A percentile compares a stretch with the other conserved stretches of the same genome.
phyloP scores from a whole-genome alignment of 2,888 invertebrate genomes.

The Eubasilissa splendida region DNA sequence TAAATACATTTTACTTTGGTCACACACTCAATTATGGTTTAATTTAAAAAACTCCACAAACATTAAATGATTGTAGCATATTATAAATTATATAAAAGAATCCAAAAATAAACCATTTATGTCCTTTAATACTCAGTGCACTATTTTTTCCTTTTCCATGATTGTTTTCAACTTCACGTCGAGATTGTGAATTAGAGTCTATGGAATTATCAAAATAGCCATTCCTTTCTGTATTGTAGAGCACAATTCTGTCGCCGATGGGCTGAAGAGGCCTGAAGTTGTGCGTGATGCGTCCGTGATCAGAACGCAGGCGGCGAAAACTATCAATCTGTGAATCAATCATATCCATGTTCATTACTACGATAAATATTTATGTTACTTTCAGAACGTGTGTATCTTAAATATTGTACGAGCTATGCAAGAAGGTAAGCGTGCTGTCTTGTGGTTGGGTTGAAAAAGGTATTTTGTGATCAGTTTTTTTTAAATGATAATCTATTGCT shows the following conservation, averaged over 20 bases:
- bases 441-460: too few species aligned
- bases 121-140: background rate
- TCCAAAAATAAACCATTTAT: too few species aligned
- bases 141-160: slow-evolving; percentile 16
- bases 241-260: slow-evolving; percentile 79
- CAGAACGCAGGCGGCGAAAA: slow-evolving; percentile 79
- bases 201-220: slow-evolving; percentile 64
- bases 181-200: slow-evolving; percentile 13
- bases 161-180: background rate
- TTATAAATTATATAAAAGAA: too few species aligned
- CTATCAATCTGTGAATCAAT: slow-evolving; percentile 76
- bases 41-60: too few species aligned
- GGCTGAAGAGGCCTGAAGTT: slow-evolving; percentile 90
- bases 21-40: too few species aligned
- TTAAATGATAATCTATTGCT: too few species aligned
- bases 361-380: slow-evolving; percentile 41
- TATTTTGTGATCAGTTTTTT: too few species aligned
- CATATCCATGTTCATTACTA: slow-evolving; percentile 4
- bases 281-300: slow-evolving; percentile 80
- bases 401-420: too few species aligned
- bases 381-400: background rate
- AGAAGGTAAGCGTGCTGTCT: background rate
- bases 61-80: too few species aligned
- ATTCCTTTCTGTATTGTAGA: slow-evolving; percentile 70
- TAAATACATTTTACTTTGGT: too few species aligned